Conservation (phyloP, 2,888 invertebrate genomes). For the Heliconius cydno region DNA sequence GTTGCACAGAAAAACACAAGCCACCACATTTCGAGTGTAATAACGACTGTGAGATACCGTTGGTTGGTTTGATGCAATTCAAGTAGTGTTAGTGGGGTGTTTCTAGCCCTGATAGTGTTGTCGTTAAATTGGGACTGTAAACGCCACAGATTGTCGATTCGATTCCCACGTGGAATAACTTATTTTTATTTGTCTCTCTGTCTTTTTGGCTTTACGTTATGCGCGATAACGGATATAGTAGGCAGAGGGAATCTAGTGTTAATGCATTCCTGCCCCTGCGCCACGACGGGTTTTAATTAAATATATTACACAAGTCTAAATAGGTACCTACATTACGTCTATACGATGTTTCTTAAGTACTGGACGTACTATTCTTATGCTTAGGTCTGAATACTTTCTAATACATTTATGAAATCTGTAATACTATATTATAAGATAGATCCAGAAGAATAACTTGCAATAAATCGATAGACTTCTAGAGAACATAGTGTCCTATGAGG, state of each 20-base stretch:
- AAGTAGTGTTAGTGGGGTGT: constrained; percentile 30
- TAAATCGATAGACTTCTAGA: not conserved
- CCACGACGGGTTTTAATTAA: not conserved
- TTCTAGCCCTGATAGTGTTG: not conserved
- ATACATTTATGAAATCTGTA: constrained; percentile 8
- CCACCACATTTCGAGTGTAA: constrained; percentile 49
- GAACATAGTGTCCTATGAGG: too few relatives aligned
- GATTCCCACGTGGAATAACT: not conserved
- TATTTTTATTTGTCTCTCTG: not conserved
- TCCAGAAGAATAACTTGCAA: not conserved
- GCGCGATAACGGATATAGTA: not conserved
- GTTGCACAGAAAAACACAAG: constrained; percentile 47
- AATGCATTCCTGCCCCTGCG: not conserved
- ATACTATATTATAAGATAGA: not conserved
- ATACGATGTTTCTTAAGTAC: not conserved
- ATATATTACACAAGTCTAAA: not conserved
- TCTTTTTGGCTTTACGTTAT: not conserved
- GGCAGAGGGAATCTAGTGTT: not conserved
- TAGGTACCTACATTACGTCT: not conserved
- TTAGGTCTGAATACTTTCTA: not conserved
- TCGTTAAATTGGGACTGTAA: too few relatives aligned
- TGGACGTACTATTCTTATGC: not conserved
- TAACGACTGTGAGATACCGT: constrained; percentile 32
- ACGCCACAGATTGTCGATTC: too few relatives aligned
- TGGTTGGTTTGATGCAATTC: constrained; percentile 32